Percentiles rank a stretch among this genome's conserved stretches.
These are phyloP conservation scores for Opisthocomus hoazin DNA, from an alignment of 2,113 vertebrate species.

Conservation along the genomic window DNA sequence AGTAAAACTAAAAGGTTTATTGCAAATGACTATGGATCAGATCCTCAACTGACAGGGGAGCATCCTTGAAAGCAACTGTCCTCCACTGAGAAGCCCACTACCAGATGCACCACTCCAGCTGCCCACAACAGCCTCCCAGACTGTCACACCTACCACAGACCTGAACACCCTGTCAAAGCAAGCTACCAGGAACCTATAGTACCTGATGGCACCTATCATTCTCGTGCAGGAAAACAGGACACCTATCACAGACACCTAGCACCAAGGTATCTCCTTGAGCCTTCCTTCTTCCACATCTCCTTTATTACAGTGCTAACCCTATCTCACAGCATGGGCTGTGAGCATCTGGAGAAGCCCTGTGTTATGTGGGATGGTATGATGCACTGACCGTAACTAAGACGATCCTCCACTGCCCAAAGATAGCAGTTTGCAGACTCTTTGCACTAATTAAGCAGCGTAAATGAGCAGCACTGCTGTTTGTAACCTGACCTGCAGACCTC, in stretches of 20 bases:
- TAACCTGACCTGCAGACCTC: background rate
- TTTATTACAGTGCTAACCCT: background rate
- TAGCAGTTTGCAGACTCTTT: background rate
- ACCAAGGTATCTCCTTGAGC: background rate
- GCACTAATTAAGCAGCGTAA: background rate
- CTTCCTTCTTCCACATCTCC: background rate
- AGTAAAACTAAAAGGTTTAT: background rate
- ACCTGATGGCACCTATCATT: background rate
- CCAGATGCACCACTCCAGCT: background rate
- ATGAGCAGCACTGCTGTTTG: background rate
- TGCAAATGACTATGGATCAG: background rate
- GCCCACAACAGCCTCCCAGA: background rate
- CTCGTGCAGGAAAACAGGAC: background rate
- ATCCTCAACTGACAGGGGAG: background rate
- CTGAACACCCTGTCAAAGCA: background rate
- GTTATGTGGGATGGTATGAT: background rate
- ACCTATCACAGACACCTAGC: background rate
- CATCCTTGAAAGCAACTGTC: background rate
- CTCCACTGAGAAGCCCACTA: background rate
- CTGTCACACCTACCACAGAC: background rate
- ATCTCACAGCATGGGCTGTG: background rate
- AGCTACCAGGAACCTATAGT: background rate
- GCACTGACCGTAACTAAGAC: background rate
- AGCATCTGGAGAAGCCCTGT: background rate
- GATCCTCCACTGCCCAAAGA: background rate